A percentile compares a stretch with the other conserved stretches of the same genome.
Conservation (phyloP, 2,888 invertebrate genomes). For the Watsonalla binaria region DNA sequence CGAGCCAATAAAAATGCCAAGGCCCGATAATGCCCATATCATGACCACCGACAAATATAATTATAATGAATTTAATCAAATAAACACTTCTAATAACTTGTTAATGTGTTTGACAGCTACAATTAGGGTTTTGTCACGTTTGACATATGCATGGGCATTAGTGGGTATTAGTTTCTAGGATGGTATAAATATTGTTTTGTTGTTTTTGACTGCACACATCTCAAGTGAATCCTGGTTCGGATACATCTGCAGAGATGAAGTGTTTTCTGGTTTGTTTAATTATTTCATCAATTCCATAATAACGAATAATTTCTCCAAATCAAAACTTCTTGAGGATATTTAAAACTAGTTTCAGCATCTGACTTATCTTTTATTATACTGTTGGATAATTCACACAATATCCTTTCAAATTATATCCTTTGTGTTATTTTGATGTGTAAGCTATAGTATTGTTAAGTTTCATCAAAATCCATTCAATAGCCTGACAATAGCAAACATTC, state of each 20-base stretch:
- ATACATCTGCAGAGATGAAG: slow-evolving; percentile 49
- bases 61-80: slow-evolving; percentile 34
- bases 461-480: too few species aligned
- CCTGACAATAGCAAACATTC: too few species aligned
- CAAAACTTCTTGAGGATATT: too few species aligned
- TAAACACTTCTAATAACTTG: slow-evolving; percentile 52
- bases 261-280: slow-evolving; percentile 42
- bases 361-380: too few species aligned
- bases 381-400: too few species aligned
- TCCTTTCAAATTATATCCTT: too few species aligned
- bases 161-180: slow-evolving; percentile 46
- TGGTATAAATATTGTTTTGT: slow-evolving; percentile 61
- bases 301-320: neutral
- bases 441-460: too few species aligned
- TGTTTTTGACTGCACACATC: slow-evolving; percentile 47
- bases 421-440: too few species aligned
- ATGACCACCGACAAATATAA: slow-evolving; percentile 25
- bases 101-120: slow-evolving; percentile 53
- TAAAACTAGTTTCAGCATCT: too few species aligned
- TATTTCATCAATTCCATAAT: slow-evolving; percentile 1
- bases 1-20: slow-evolving; percentile 42
- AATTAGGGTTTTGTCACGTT: slow-evolving; percentile 67
- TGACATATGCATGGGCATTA: slow-evolving; percentile 54
- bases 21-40: slow-evolving; percentile 34
- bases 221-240: slow-evolving; percentile 37